Conservation (phyloP, 2,113 vertebrate species). For the Tachysurus vachellii region DNA sequence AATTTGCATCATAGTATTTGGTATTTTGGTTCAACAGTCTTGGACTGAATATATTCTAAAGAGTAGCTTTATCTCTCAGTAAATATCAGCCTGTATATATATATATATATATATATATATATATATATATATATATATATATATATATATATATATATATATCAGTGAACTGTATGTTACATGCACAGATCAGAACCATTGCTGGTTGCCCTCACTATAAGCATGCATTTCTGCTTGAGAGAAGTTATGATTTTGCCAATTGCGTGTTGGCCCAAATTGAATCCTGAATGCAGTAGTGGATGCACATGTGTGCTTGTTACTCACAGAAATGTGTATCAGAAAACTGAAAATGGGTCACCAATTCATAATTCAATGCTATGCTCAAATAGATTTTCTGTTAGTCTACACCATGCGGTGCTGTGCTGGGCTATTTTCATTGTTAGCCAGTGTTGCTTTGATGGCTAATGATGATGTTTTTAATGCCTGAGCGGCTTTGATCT, state of each 20-base stretch:
- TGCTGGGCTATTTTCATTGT: conserved; percentile 27
- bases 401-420: not conserved
- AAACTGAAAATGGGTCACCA: conserved; percentile 43
- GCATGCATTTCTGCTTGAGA: conserved; percentile 19
- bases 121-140: too few species aligned
- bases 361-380: conserved; percentile 20
- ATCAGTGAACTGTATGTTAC: conserved; percentile 25
- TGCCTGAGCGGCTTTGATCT: conserved; percentile 1
- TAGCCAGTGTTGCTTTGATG: conserved; percentile 23
- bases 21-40: not conserved
- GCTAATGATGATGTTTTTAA: conserved; percentile 16
- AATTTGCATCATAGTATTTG: not conserved
- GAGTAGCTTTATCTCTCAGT: not conserved
- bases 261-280: conserved; percentile 43
- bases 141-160: too few species aligned
- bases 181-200: conserved; percentile 10
- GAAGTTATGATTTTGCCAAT: conserved; percentile 46
- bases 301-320: conserved; percentile 20
- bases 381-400: conserved; percentile 15
- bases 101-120: too few species aligned
- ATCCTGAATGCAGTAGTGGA: conserved; percentile 34
- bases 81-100: not conserved
- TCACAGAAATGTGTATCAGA: conserved; percentile 28
- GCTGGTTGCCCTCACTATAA: conserved; percentile 18
- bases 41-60: conserved; percentile 10